Conservation (phyloP, 2,888 invertebrate genomes). For the Torymus texanus region DNA sequence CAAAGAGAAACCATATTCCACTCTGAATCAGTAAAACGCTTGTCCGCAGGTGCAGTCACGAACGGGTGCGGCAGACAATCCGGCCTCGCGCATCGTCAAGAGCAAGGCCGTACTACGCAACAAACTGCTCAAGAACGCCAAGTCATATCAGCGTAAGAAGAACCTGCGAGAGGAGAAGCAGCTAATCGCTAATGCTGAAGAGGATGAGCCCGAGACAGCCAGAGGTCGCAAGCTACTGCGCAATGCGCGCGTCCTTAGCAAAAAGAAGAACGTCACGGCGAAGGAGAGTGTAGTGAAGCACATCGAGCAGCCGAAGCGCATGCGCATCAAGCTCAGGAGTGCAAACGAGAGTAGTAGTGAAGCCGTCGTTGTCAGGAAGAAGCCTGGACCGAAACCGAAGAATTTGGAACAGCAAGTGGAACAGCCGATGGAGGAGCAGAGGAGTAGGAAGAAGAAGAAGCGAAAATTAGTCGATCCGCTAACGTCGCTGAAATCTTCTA, state of each 20-base stretch:
- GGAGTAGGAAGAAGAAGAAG: slow-evolving; percentile 53
- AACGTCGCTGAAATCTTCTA: slow-evolving; percentile 65
- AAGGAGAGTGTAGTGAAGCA: slow-evolving; percentile 55
- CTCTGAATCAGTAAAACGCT: background rate
- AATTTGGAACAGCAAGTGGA: background rate
- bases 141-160: slow-evolving; percentile 67
- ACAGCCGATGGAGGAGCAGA: too few relatives aligned
- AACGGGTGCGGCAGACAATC: slow-evolving; percentile 33
- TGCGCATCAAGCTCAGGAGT: slow-evolving; percentile 26
- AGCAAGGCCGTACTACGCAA: slow-evolving; percentile 71
- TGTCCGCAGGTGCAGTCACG: slow-evolving; percentile 48
- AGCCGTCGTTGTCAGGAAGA: background rate
- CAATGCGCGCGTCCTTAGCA: slow-evolving; percentile 54
- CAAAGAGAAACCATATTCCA: too few relatives aligned
- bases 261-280: slow-evolving; percentile 66
- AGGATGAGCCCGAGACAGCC: background rate
- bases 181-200: background rate
- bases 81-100: slow-evolving; percentile 62
- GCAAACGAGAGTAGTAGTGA: background rate
- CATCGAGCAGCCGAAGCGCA: slow-evolving; percentile 42
- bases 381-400: background rate
- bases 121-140: slow-evolving; percentile 72
- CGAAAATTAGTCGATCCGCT: slow-evolving; percentile 62
- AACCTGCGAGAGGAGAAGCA: slow-evolving; percentile 51
- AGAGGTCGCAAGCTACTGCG: slow-evolving; percentile 32